A percentile compares a stretch with the other conserved stretches of the same genome.
These are phyloP conservation scores for Edolisoma coerulescens DNA, from an alignment of 2,113 vertebrate species.

Conservation along the genomic window DNA sequence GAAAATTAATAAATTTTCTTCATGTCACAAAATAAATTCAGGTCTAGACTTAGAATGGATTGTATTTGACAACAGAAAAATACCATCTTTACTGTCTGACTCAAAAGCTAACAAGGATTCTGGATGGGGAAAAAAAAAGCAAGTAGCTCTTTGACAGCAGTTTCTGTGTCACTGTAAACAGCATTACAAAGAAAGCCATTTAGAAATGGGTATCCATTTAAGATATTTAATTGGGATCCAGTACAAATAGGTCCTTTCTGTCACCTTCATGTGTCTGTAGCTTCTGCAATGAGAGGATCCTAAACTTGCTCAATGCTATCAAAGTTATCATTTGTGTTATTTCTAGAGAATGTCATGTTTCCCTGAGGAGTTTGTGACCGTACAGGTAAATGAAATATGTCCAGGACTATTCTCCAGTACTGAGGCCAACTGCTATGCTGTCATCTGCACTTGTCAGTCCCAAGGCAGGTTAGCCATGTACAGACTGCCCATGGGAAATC, in stretches of 20 bases:
- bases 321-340: background rate
- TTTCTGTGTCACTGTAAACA: background rate
- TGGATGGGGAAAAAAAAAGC: background rate
- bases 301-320: background rate
- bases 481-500: background rate
- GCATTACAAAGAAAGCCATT: background rate
- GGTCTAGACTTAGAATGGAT: background rate
- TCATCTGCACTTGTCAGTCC: background rate
- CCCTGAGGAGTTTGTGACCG: background rate
- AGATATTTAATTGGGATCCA: background rate
- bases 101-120: background rate
- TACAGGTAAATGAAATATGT: background rate
- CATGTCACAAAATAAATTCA: constrained; percentile 4
- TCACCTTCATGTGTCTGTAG: background rate
- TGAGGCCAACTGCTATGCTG: background rate
- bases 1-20: constrained; percentile 14
- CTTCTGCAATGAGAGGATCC: background rate
- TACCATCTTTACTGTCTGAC: background rate
- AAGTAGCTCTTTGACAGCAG: background rate
- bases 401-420: background rate
- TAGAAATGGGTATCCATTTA: background rate
- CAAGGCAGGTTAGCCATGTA: background rate
- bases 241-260: background rate
- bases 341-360: background rate
- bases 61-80: constrained; percentile 5